Evolutionary conservation across 2,888 invertebrate genomes (phyloP).

Genomic region (Oscheius myriophilus): DNA sequence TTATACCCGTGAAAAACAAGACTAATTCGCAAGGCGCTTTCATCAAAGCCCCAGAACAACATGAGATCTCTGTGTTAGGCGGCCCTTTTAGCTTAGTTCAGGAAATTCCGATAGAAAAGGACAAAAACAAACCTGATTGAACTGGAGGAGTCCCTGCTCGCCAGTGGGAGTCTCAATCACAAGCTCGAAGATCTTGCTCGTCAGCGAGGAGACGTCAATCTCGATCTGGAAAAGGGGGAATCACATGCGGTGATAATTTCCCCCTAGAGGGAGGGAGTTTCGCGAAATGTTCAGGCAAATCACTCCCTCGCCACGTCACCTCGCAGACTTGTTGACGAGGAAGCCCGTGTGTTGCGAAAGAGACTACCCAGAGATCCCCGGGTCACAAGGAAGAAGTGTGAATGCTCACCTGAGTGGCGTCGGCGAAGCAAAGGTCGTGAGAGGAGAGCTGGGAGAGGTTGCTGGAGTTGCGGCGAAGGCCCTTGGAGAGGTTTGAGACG

Average conservation of each 20-base stretch:
- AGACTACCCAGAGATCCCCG: too few species aligned
- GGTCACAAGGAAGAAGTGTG: too few species aligned
- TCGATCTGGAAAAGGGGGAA: conserved; percentile 50
- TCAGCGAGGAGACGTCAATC: conserved; percentile 51
- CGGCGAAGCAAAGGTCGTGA: conserved; percentile 15
- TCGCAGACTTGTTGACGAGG: too few species aligned
- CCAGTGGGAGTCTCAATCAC: conserved; percentile 56
- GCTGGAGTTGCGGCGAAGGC: conserved; percentile 24
- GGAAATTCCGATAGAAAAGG: neutral
- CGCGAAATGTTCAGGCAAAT: neutral
- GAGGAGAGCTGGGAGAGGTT: conserved; percentile 13
- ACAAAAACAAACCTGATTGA: conserved; percentile 28
- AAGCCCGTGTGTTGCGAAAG: too few species aligned
- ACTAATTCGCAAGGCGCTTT: too few species aligned
- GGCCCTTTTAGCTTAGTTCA: too few species aligned
- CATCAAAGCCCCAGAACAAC: too few species aligned
- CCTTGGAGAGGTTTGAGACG: conserved; percentile 7
- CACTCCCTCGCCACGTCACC: too few species aligned
- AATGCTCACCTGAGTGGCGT: conserved; percentile 29
- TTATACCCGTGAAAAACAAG: too few species aligned
- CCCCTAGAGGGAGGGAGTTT: neutral
- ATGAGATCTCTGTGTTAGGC: too few species aligned
- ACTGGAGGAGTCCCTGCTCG: conserved; percentile 48
- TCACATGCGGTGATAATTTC: conserved; percentile 3
- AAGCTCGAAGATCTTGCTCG: conserved; percentile 44